These are phyloP conservation scores for Sebastolobus alascanus DNA, from an alignment of 2,797 vertebrate genomes.

Conservation along the genomic window DNA sequence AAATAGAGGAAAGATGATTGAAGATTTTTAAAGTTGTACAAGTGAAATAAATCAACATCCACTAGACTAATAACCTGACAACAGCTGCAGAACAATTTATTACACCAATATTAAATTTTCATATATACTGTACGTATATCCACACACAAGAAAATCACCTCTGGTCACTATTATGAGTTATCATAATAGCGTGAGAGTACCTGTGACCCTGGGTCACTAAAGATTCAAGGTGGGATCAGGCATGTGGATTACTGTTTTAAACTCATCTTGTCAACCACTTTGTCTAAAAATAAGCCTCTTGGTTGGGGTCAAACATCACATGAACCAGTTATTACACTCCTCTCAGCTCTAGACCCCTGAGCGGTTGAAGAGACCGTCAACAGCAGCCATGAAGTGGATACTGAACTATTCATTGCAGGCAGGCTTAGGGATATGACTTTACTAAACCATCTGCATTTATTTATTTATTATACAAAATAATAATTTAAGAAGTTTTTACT, in stretches of 20 bases:
- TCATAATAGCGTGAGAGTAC: background rate
- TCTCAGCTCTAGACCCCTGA: background rate
- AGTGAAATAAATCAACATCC: background rate
- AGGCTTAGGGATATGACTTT: background rate
- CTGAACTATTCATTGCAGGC: background rate
- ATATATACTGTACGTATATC: background rate
- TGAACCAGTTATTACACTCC: constrained; percentile 20
- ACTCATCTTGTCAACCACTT: constrained; percentile 20
- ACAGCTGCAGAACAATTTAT: background rate
- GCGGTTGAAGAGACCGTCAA: background rate
- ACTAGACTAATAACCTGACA: background rate
- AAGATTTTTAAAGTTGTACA: background rate
- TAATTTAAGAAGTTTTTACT: background rate
- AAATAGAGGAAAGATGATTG: background rate
- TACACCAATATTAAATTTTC: background rate
- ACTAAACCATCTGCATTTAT: background rate
- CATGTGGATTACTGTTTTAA: constrained; percentile 57
- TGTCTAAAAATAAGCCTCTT: constrained; percentile 52
- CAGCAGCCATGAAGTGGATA: background rate
- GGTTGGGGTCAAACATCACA: constrained; percentile 31
- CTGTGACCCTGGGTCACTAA: background rate
- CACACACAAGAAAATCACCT: background rate
- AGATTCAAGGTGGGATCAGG: constrained; percentile 49
- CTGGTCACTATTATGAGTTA: background rate
- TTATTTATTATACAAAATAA: background rate